Evolutionary conservation across 1,140 invertebrate genomes (phyloP).

Genomic region (Drosophila seguyi): DNA sequence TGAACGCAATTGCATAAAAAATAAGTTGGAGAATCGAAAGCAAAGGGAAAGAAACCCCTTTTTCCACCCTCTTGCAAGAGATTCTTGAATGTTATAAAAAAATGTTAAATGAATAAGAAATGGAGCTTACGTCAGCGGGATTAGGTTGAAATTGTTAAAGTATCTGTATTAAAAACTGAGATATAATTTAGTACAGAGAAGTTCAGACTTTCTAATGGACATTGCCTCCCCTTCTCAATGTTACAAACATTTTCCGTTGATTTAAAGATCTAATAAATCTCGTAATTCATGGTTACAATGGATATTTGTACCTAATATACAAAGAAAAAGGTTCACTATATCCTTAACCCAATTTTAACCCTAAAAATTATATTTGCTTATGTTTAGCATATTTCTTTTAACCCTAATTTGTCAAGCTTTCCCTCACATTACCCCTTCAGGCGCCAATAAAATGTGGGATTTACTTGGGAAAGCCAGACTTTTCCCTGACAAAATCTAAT

Average conservation of each 20-base stretch:
- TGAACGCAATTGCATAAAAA: slow-evolving; percentile 18
- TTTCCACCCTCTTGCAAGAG: not conserved
- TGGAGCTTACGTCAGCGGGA: not conserved
- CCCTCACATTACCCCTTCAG: not conserved
- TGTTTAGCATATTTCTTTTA: slow-evolving; percentile 4
- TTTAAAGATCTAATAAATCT: not conserved
- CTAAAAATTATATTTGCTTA: not conserved
- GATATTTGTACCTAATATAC: too few relatives aligned
- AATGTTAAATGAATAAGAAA: not conserved
- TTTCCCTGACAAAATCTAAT: not conserved
- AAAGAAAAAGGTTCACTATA: too few relatives aligned
- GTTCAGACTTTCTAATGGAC: too few relatives aligned
- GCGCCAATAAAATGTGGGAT: slow-evolving; percentile 2
- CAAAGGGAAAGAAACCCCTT: not conserved
- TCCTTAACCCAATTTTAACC: not conserved
- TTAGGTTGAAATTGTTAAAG: not conserved
- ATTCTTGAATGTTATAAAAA: not conserved
- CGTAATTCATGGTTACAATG: too few relatives aligned
- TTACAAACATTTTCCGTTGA: too few relatives aligned
- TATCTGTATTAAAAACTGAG: not conserved
- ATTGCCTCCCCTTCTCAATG: too few relatives aligned
- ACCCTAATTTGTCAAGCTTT: not conserved
- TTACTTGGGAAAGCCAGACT: not conserved
- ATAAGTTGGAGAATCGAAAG: slow-evolving; percentile 13
- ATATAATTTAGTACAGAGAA: too few relatives aligned